phyloP scores from a whole-genome alignment of 2,113 vertebrate genomes.

The Struthio camelus region DNA sequence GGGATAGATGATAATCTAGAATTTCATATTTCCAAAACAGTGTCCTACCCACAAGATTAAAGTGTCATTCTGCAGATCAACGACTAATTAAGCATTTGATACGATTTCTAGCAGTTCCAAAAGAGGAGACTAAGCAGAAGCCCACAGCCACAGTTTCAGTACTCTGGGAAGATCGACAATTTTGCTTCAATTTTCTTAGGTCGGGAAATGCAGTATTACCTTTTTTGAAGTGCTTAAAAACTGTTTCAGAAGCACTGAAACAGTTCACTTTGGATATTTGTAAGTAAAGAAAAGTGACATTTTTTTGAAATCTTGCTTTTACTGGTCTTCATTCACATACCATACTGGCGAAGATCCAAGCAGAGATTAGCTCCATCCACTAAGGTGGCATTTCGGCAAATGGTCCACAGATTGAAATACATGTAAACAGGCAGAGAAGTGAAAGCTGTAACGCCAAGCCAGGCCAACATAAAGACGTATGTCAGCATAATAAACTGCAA shows the following conservation, averaged over 20 bases:
- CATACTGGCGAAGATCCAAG: slow-evolving; percentile 96
- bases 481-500: slow-evolving; percentile 99
- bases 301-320: not conserved
- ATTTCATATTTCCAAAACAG: not conserved
- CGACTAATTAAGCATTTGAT: not conserved
- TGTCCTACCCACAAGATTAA: not conserved
- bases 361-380: slow-evolving; percentile 90
- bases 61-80: not conserved
- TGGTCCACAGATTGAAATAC: slow-evolving; percentile 99
- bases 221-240: not conserved
- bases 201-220: not conserved
- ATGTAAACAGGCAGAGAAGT: slow-evolving; percentile 97
- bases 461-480: slow-evolving; percentile 98
- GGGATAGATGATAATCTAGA: not conserved
- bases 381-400: slow-evolving; percentile 92
- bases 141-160: not conserved
- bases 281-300: not conserved
- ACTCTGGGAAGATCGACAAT: not conserved
- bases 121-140: not conserved
- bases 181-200: not conserved
- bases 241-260: not conserved
- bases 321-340: slow-evolving; percentile 70
- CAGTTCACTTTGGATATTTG: not conserved
- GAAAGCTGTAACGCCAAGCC: slow-evolving; percentile 97
- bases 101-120: not conserved